Conservation (phyloP, 2,113 vertebrate genomes). For the Ploceus nigricollis region DNA sequence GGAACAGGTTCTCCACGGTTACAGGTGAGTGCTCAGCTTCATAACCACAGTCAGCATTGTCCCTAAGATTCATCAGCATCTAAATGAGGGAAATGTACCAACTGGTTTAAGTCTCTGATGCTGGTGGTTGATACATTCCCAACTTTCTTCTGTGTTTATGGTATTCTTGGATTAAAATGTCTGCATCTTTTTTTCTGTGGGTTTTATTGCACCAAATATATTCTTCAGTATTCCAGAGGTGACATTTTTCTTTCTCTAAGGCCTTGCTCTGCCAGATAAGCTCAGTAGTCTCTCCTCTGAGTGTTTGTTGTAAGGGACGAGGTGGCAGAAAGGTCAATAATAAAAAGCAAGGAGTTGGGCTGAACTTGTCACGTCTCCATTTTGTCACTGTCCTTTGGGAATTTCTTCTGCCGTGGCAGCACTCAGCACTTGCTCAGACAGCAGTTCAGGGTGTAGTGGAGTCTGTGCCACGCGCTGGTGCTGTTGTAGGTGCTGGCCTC, state of each 20-base stretch:
- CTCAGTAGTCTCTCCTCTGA: background rate
- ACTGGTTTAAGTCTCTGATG: background rate
- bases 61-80: background rate
- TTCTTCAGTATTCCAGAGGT: background rate
- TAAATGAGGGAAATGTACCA: background rate
- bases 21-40: slow-evolving; percentile 77
- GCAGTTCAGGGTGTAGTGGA: background rate
- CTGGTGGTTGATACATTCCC: background rate
- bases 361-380: background rate
- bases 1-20: slow-evolving; percentile 84
- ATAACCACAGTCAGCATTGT: background rate
- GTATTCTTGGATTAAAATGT: background rate
- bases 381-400: background rate
- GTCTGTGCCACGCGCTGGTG: background rate
- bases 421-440: background rate
- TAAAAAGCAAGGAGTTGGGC: background rate
- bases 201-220: background rate
- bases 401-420: background rate
- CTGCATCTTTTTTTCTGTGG: background rate
- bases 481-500: slow-evolving; percentile 86
- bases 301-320: background rate
- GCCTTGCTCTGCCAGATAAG: background rate
- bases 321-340: background rate
- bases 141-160: background rate
- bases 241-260: background rate